Conservation (phyloP, 2,797 vertebrate genomes). For the Tenualosa thibaudeaui region DNA sequence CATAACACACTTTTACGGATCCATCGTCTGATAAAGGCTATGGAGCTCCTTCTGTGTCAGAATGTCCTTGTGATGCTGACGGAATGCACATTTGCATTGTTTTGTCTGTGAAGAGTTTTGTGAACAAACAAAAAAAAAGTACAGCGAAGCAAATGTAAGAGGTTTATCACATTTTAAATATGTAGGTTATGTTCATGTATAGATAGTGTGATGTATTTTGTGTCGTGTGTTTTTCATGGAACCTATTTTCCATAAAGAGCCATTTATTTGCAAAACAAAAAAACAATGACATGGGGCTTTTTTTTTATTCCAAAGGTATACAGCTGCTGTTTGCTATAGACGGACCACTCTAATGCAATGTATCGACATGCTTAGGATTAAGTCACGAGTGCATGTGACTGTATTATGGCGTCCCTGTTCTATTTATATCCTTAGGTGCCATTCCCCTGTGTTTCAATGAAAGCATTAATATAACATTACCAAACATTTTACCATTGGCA, state of each 20-base stretch:
- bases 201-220: neutral
- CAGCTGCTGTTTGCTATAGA: neutral
- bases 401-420: neutral
- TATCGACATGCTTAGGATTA: constrained; percentile 4
- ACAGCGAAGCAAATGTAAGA: neutral
- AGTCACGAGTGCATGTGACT: neutral
- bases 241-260: neutral
- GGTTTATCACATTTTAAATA: neutral
- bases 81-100: neutral
- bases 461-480: neutral
- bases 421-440: neutral
- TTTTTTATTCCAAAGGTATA: neutral
- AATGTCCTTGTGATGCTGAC: neutral
- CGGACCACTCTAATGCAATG: neutral
- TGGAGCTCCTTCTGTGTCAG: neutral
- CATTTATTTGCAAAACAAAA: neutral
- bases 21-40: neutral
- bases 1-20: neutral
- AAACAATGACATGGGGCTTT: neutral
- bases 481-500: neutral
- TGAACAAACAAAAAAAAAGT: neutral
- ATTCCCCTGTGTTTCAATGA: neutral
- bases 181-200: neutral
- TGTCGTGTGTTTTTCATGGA: neutral
- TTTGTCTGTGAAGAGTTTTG: neutral